Conservation (phyloP, 2,113 vertebrate genomes). For the Scortum barcoo region DNA sequence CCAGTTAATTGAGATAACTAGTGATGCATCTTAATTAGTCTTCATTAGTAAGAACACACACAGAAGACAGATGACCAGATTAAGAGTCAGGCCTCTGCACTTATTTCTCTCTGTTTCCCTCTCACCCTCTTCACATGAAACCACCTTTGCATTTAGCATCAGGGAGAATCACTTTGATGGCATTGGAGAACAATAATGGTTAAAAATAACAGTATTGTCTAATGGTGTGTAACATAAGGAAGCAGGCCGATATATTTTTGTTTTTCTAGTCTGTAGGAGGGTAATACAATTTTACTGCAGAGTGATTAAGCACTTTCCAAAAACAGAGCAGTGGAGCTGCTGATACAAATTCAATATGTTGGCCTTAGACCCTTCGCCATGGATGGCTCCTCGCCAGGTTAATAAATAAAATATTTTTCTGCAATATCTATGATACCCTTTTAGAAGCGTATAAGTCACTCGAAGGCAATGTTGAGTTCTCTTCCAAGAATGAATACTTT, state of each 20-base stretch:
- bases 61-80: constrained; percentile 20
- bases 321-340: constrained; percentile 41
- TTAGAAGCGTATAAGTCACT: constrained; percentile 28
- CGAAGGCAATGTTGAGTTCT: constrained; percentile 14
- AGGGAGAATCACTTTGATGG: constrained; percentile 21
- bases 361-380: constrained; percentile 30
- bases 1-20: constrained; percentile 32
- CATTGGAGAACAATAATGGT: constrained; percentile 10
- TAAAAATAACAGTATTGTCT: constrained; percentile 40
- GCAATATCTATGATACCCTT: constrained; percentile 19
- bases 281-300: constrained; percentile 30
- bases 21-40: constrained; percentile 36
- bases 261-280: constrained; percentile 14
- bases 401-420: constrained; percentile 41
- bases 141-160: constrained; percentile 7
- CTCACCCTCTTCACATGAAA: constrained; percentile 26
- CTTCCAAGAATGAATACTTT: constrained; percentile 57
- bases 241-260: constrained; percentile 4
- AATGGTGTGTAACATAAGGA: constrained; percentile 44
- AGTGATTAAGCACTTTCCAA: constrained; percentile 46
- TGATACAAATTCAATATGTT: constrained; percentile 70
- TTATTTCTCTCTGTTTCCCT: constrained; percentile 6
- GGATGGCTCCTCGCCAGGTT: constrained; percentile 28
- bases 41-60: constrained; percentile 38
- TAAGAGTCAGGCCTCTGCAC: constrained; percentile 3